These are phyloP conservation scores for Cheirogaleus major DNA, from an alignment of 2,797 vertebrate genomes.

Conservation along the genomic window DNA sequence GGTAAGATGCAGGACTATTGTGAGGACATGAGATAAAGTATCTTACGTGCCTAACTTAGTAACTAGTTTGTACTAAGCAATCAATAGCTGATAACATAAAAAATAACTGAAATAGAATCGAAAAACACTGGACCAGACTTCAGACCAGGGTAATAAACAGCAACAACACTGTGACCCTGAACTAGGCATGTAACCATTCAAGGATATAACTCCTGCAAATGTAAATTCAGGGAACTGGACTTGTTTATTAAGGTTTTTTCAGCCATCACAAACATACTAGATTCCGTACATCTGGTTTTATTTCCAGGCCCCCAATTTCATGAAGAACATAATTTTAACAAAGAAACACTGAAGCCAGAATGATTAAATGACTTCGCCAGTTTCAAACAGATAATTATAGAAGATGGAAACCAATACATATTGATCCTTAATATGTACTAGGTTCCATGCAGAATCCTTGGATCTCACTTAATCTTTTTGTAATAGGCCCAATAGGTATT, in stretches of 20 bases:
- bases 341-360: not conserved
- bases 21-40: not conserved
- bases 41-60: not conserved
- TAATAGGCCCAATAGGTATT: not conserved
- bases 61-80: not conserved
- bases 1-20: not conserved
- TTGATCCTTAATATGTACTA: not conserved
- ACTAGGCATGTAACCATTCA: not conserved
- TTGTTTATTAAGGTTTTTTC: not conserved
- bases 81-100: not conserved
- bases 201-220: not conserved
- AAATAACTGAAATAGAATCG: not conserved
- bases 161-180: not conserved
- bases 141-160: not conserved
- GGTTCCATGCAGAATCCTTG: not conserved
- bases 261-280: not conserved
- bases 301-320: not conserved
- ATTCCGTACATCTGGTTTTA: not conserved
- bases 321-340: not conserved
- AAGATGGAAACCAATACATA: not conserved
- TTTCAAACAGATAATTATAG: not conserved
- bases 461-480: not conserved
- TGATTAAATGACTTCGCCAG: not conserved
- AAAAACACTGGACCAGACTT: not conserved
- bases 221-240: not conserved